Evolutionary conservation across 2,888 invertebrate genomes (phyloP).

Genomic region (Machimus atricapillus): DNA sequence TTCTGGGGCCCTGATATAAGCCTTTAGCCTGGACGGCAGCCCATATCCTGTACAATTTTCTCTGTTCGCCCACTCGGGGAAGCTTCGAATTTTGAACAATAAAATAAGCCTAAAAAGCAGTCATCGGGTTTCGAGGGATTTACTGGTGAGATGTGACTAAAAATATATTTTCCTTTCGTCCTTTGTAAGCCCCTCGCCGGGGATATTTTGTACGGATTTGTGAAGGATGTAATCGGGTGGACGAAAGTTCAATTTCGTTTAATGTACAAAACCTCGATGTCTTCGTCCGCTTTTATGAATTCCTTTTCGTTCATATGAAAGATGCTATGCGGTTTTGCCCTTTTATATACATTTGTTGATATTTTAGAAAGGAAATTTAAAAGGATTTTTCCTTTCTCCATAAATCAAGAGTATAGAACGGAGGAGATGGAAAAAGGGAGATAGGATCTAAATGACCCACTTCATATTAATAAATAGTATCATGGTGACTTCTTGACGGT

Average conservation of each 20-base stretch:
- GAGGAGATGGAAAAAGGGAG: not conserved
- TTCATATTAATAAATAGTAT: not conserved
- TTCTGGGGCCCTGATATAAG: not conserved
- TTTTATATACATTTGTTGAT: not conserved
- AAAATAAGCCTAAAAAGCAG: not conserved
- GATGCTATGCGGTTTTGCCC: not conserved
- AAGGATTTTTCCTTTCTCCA: not conserved
- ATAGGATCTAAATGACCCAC: not conserved
- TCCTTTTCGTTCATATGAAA: not conserved
- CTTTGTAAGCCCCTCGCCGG: not conserved
- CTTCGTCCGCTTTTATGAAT: not conserved
- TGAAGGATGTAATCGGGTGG: not conserved
- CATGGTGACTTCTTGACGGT: not conserved
- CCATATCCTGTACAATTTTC: not conserved
- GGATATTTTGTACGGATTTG: not conserved
- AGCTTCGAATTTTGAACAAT: not conserved
- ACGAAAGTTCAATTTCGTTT: conserved; percentile 27
- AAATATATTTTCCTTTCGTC: not conserved
- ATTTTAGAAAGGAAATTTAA: not conserved
- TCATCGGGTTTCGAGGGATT: conserved; percentile 7
- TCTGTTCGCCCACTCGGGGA: not conserved
- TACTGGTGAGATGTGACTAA: not conserved
- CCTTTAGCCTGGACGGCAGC: not conserved
- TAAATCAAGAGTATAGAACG: not conserved
- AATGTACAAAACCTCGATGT: not conserved